Base-by-base conservation (phyloP, 2,888 invertebrate species). In the Xylota segnis region DNA sequence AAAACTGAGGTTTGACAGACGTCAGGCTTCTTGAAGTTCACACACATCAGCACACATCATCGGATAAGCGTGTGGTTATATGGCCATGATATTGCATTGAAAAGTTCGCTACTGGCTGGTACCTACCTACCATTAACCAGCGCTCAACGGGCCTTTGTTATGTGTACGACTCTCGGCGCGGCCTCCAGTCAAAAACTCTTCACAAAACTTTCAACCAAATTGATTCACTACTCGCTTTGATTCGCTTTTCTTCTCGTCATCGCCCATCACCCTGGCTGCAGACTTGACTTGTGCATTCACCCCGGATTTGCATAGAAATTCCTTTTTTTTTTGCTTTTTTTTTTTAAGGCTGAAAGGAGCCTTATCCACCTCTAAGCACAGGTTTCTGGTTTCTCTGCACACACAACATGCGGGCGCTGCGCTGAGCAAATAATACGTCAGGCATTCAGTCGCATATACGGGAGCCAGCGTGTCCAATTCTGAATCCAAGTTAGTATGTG, bases 281-380 rank as follows among this genome's bases (percentile, higher is more conserved):
- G n/a, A 9, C 52, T 70, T 71, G 82, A 82, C 66, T 84, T 86
- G 86, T 76, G 76, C 86, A 86, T 86, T 86, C 86, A 86, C 82
- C 82, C 82, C 82, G 86, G 86, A 82, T 86, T 86, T 86, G 86
- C 86, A 86, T 86, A 59, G 23, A 54, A 56, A 14, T 37, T 10
- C 9, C 1, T 37, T 37, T 9, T 40, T 40, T 40, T 40, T 37
- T 37, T 9, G 12, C n/a, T 40, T 40, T 40, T 40, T 40, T 12
- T 40, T 40, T 12, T 59, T 50, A 23, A 23, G 23, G 14, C 18
- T 78, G 61, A 68, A 76, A 37, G 7, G 45, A 47, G 71, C 75
- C 61, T 65, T 65, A 59, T 65, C 52, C 61, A 76, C 76, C 54
- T 75, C 65, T 74, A 63, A 82, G 70, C 65, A 83, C 71, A 81